Conservation (phyloP, 2,888 invertebrate genomes). For the Meghimatium bilineatum region DNA sequence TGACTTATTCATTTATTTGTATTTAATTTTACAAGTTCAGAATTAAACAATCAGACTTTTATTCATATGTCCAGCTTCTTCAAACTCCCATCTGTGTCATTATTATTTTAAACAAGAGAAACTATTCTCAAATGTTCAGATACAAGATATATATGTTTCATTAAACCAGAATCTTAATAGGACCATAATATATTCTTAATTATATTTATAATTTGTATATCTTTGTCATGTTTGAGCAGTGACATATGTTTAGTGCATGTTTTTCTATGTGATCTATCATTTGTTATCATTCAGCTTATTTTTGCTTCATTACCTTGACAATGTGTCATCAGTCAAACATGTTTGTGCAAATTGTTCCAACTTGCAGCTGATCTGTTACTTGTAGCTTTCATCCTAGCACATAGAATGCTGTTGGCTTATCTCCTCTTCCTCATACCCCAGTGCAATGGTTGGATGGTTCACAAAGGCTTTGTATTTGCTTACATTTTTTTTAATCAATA, state of each 20-base stretch:
- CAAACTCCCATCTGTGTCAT: not conserved
- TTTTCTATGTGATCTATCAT: not conserved
- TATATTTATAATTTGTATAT: not conserved
- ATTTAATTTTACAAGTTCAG: not conserved
- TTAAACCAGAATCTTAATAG: not conserved
- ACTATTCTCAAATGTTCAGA: not conserved
- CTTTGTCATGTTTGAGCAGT: not conserved
- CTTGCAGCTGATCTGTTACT: not conserved
- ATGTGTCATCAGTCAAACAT: not conserved
- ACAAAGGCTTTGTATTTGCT: slow-evolving; percentile 64
- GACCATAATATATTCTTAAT: not conserved
- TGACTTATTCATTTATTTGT: too few species aligned
- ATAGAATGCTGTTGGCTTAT: slow-evolving; percentile 6
- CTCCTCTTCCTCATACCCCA: slow-evolving; percentile 41
- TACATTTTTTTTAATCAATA: slow-evolving; percentile 43
- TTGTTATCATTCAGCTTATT: not conserved
- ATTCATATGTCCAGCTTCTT: not conserved
- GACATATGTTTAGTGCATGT: not conserved
- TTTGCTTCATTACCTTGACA: not conserved
- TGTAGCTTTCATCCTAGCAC: slow-evolving; percentile 22
- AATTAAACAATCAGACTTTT: not conserved
- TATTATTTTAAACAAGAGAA: not conserved
- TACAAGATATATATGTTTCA: not conserved
- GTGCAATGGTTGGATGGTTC: slow-evolving; percentile 54
- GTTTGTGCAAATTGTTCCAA: not conserved